Conservation (phyloP, 92 coral and sea anemone genomes). For the Anthopleura xanthogrammica region DNA sequence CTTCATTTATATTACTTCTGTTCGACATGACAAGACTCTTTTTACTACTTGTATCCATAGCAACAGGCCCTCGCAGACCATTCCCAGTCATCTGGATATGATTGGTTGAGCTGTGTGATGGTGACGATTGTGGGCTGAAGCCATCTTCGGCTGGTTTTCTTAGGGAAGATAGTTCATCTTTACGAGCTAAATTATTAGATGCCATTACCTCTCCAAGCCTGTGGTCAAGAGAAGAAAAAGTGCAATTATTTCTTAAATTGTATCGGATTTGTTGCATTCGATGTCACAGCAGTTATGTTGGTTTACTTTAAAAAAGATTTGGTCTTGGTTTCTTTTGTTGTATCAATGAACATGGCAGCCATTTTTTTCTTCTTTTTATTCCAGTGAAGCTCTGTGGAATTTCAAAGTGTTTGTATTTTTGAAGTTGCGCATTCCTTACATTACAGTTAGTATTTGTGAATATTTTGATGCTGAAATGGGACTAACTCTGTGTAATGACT, state of each 20-base stretch:
- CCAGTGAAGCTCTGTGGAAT: too few relatives aligned
- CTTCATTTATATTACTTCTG: conserved; percentile 51
- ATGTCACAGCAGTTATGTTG: too few relatives aligned
- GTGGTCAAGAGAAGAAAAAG: not conserved
- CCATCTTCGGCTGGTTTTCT: conserved; percentile 60
- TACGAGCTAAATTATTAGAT: conserved; percentile 71
- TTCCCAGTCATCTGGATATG: not conserved
- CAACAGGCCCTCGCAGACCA: conserved; percentile 22
- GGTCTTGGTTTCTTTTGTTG: too few relatives aligned
- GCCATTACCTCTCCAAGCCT: conserved; percentile 95
- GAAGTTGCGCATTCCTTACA: too few relatives aligned
- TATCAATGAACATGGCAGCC: too few relatives aligned
- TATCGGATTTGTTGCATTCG: not conserved
- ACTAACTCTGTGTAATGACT: too few relatives aligned
- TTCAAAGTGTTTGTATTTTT: too few relatives aligned
- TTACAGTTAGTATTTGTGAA: too few relatives aligned
- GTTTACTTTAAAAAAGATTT: too few relatives aligned
- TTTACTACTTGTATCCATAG: conserved; percentile 32
- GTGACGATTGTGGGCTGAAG: conserved; percentile 64
- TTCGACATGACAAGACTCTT: conserved; percentile 30
- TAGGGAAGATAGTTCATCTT: conserved; percentile 67
- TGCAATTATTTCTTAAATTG: not conserved
- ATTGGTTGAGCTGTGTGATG: conserved; percentile 56
- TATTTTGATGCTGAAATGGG: too few relatives aligned
- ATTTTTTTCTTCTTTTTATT: too few relatives aligned